phyloP scores from a whole-genome alignment of 2,113 vertebrate species.

The Piprites chloris region DNA sequence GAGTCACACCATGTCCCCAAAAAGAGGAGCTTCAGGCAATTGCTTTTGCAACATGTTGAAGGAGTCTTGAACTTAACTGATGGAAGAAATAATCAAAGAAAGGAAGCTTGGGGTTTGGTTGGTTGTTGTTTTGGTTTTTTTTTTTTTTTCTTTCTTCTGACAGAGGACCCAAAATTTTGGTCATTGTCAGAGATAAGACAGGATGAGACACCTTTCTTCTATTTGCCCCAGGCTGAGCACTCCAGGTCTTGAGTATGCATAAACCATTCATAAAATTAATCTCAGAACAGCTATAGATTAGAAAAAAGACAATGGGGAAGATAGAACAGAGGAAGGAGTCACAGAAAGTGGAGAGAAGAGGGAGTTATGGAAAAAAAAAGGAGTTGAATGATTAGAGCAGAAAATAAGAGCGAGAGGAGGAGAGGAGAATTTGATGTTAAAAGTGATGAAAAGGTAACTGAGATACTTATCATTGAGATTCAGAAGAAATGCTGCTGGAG shows the following conservation, averaged over 20 bases:
- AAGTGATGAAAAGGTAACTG: background rate
- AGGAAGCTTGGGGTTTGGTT: background rate
- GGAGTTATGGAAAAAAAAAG: background rate
- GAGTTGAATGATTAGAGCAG: background rate
- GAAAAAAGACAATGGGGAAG: background rate
- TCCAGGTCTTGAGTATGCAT: background rate
- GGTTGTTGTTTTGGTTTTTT: background rate
- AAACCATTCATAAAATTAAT: background rate
- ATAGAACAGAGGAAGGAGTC: background rate
- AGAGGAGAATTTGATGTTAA: background rate
- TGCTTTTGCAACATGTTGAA: background rate
- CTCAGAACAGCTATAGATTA: background rate
- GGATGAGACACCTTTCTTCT: background rate
- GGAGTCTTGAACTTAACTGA: background rate
- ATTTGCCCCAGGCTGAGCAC: background rate
- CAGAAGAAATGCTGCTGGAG: background rate
- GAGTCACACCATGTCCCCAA: background rate
- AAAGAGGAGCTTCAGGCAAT: background rate
- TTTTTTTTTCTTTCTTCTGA: background rate
- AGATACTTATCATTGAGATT: background rate
- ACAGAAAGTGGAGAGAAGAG: background rate
- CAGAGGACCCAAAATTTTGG: background rate
- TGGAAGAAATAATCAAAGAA: background rate
- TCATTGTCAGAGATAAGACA: background rate
- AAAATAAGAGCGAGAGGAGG: background rate